These are phyloP conservation scores for Lasiurus cinereus DNA, from an alignment of 2,113 vertebrate genomes.

Conservation along the genomic window DNA sequence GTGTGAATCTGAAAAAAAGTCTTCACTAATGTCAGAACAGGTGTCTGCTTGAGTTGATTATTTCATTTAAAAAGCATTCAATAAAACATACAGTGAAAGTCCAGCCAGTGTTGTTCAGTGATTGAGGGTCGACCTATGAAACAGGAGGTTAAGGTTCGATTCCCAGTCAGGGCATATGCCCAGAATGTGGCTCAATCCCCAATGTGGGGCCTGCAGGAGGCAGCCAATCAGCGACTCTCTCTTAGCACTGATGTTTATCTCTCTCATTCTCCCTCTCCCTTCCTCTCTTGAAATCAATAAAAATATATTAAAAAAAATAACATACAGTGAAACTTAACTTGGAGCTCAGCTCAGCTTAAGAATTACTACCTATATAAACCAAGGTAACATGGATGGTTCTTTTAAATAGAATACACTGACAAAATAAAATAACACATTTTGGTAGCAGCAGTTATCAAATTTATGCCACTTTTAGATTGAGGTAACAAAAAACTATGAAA, in stretches of 20 bases:
- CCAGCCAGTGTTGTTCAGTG: too few relatives aligned
- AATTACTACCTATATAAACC: not conserved
- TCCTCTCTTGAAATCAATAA: too few relatives aligned
- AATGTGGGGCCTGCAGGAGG: too few relatives aligned
- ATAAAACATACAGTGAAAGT: not conserved
- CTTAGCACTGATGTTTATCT: too few relatives aligned
- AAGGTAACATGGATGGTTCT: not conserved
- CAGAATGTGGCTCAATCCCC: too few relatives aligned
- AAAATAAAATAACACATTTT: conserved; percentile 34
- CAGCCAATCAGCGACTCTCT: too few relatives aligned
- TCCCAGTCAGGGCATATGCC: too few relatives aligned
- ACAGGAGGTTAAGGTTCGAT: too few relatives aligned
- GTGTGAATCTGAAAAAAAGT: not conserved
- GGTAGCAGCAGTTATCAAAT: not conserved
- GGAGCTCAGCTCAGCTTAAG: not conserved
- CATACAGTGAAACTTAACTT: not conserved
- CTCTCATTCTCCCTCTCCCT: too few relatives aligned
- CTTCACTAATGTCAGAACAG: not conserved
- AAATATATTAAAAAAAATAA: not conserved
- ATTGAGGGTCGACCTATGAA: too few relatives aligned
- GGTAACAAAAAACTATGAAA: conserved; percentile 42
- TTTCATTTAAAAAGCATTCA: conserved; percentile 14
- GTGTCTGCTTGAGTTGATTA: not conserved
- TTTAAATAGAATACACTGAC: conserved; percentile 35
- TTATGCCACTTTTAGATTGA: not conserved